These are phyloP conservation scores for Sarcophaga subvicina DNA, from an alignment of 2,888 invertebrate genomes.

Conservation along the genomic window DNA sequence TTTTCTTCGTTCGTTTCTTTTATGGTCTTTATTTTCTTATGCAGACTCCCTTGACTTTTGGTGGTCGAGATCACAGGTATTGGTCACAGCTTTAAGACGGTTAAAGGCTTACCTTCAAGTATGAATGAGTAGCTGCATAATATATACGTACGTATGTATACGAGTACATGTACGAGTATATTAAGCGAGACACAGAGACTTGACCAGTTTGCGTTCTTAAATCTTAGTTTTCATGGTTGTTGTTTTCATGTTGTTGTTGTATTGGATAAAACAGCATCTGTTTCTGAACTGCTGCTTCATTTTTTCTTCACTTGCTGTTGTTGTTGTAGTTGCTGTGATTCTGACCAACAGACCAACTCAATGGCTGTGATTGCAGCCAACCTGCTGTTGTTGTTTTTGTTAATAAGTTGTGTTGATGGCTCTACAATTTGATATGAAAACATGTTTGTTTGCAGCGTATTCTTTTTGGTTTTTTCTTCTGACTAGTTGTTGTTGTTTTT, in stretches of 20 bases:
- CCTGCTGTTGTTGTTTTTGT: constrained; percentile 48
- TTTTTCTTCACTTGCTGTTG: constrained; percentile 42
- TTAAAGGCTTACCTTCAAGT: not conserved
- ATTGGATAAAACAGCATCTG: constrained; percentile 55
- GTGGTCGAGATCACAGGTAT: constrained; percentile 59
- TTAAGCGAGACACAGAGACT: not conserved
- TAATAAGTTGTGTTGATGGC: constrained; percentile 55
- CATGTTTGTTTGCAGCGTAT: constrained; percentile 58
- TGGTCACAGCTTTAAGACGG: constrained; percentile 51
- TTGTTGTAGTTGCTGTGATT: constrained; percentile 26
- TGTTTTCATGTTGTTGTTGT: not conserved
- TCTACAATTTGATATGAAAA: constrained; percentile 59
- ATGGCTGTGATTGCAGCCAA: not conserved
- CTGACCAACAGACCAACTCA: not conserved
- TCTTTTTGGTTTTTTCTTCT: not conserved
- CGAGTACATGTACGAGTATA: too few relatives aligned
- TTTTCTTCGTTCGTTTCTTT: constrained; percentile 35
- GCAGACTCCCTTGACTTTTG: constrained; percentile 29
- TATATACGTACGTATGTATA: too few relatives aligned
- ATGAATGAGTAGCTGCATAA: not conserved
- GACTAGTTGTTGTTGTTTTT: too few relatives aligned
- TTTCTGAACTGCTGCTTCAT: constrained; percentile 38
- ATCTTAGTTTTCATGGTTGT: constrained; percentile 39
- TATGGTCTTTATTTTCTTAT: constrained; percentile 27
- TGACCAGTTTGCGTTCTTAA: constrained; percentile 26